Base-by-base conservation (phyloP, 2,113 vertebrate genomes). In the Mola mola region DNA sequence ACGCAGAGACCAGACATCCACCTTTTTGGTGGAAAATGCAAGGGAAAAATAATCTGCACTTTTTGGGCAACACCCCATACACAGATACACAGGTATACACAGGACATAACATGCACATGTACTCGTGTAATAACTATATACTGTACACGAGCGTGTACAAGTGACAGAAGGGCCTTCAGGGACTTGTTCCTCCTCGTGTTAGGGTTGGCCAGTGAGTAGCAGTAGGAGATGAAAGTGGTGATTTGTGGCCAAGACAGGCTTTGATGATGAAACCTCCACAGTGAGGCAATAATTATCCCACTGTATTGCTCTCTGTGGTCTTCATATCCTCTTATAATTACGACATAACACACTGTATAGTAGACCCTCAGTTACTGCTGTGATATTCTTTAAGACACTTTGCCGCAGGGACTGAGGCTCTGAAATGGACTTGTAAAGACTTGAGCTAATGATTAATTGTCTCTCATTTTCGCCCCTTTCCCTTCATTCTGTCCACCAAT, bases 201-300 rank as follows among this genome's bases (percentile, higher is more conserved):
- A 28, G 47, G 37, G 61, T 22, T 61, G 69, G 75, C 40, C 57
- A 59, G 55, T 51, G 29, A 29, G 53, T 36, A 70, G 43, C 29
- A 59, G 59, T 25, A 63, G 48, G 19, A 87, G 86, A 90, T 90
- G 81, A 90, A 92, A 90, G 86, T 74, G 70, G 31, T 72, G 70
- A 87, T 91, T 89, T 89, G 76, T 77, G 65, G 44, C 79, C 62
- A 70, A 68, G 72, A 81, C 63, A 38, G 58, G 65, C 87, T 91
- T 83, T 90, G 89, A 90, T 92, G 90, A 91, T 89, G 89, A 91
- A 92, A 91, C 78, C 81, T 79, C 71, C 71, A 75, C 72, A 48
- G 80, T 75, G 60, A 74, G 79, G 55, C 76, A 74, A 87, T 90
- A 90, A 91, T 90, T 90, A 90, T 88, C 68, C 67, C 71, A 82